Evolutionary conservation across 2,113 vertebrate species (phyloP).

Genomic region (Emydocephalus ijimae): DNA sequence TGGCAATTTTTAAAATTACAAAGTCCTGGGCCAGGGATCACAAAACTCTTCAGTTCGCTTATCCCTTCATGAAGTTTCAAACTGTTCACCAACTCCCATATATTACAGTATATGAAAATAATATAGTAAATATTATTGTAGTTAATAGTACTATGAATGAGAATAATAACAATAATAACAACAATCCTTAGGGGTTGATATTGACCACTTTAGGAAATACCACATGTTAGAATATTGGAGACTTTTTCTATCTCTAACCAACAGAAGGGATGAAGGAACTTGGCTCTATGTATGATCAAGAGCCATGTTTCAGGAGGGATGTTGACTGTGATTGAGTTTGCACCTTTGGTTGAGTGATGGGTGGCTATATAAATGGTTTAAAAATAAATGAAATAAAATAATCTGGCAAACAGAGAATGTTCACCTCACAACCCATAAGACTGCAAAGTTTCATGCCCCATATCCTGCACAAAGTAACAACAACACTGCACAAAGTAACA

Average conservation of each 20-base stretch:
- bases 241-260: background rate
- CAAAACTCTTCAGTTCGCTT: background rate
- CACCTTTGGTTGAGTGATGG: background rate
- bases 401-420: background rate
- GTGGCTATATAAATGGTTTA: background rate
- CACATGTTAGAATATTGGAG: background rate
- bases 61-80: background rate
- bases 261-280: background rate
- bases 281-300: background rate
- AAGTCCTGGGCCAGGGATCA: background rate
- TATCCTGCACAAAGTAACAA: background rate
- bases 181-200: background rate
- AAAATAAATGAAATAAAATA: background rate
- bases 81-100: background rate
- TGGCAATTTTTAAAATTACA: background rate
- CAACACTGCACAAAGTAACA: background rate
- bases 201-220: background rate
- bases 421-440: background rate
- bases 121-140: background rate
- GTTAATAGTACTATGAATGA: background rate
- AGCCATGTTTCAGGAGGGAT: background rate
- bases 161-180: background rate
- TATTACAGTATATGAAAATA: background rate
- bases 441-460: background rate
- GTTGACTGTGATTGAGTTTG: background rate